These are phyloP conservation scores for Psilopsiagon aurifrons DNA, from an alignment of 2,113 vertebrate genomes.

Conservation along the genomic window DNA sequence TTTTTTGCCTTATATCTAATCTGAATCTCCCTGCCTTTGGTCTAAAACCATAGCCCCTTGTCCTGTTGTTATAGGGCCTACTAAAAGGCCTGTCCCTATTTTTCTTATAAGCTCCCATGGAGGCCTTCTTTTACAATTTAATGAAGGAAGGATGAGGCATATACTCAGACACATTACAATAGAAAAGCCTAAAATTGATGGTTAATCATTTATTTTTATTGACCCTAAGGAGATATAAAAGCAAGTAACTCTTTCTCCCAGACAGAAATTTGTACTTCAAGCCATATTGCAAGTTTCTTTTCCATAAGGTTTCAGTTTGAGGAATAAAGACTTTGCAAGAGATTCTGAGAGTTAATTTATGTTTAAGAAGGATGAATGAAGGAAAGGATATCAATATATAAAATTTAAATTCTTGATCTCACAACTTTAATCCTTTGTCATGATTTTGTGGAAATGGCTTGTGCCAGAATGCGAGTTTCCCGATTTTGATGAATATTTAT, in stretches of 20 bases:
- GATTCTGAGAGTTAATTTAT: neutral
- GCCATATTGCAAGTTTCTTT: neutral
- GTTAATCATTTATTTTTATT: neutral
- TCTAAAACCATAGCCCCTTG: neutral
- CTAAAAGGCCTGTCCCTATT: neutral
- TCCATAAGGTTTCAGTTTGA: neutral
- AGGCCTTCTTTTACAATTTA: neutral
- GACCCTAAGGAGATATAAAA: neutral
- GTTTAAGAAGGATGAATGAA: neutral
- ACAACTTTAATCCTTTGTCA: neutral
- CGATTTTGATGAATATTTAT: neutral
- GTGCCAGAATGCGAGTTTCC: neutral
- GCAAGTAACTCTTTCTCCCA: neutral
- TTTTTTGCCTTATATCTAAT: neutral
- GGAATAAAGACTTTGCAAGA: neutral
- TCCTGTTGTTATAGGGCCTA: neutral
- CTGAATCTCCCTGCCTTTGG: neutral
- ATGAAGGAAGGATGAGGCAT: neutral
- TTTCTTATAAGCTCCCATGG: neutral
- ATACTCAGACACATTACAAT: neutral
- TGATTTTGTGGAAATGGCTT: neutral
- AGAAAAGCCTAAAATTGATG: neutral
- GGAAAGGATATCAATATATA: neutral
- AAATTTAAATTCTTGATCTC: neutral
- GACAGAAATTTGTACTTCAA: neutral